Conservation (phyloP, 2,888 invertebrate genomes). For the Polietes domitor region DNA sequence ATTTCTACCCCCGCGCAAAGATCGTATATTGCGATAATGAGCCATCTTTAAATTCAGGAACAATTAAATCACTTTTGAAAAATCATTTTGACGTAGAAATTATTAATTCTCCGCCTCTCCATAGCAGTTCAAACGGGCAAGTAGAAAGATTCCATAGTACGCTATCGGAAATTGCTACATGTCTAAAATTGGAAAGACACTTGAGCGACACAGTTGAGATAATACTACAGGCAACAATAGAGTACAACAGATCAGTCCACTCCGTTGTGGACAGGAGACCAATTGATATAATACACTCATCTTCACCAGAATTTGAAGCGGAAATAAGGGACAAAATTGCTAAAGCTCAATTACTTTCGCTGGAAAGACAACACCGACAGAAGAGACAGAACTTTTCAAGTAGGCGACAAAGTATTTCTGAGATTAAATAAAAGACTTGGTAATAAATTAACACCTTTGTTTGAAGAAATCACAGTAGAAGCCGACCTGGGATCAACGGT, state of each 20-base stretch:
- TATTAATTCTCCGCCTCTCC: too few relatives aligned
- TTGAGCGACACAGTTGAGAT: slow-evolving; percentile 23
- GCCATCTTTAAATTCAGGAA: too few relatives aligned
- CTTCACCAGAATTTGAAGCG: neutral
- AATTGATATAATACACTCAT: slow-evolving; percentile 19
- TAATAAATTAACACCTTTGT: neutral
- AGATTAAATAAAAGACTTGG: slow-evolving; percentile 37
- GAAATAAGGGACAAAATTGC: slow-evolving; percentile 19
- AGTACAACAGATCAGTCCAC: slow-evolving; percentile 58
- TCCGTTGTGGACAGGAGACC: slow-evolving; percentile 46
- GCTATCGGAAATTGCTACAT: too few relatives aligned
- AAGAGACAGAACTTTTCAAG: slow-evolving; percentile 52
- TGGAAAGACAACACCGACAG: slow-evolving; percentile 46
- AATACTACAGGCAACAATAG: slow-evolving; percentile 43
- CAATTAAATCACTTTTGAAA: too few relatives aligned
- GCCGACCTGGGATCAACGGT: slow-evolving; percentile 33
- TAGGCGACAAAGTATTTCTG: slow-evolving; percentile 53
- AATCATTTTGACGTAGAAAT: too few relatives aligned
- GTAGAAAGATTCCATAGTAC: too few relatives aligned
- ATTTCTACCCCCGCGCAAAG: too few relatives aligned
- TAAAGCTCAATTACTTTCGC: slow-evolving; percentile 15
- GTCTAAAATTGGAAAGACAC: too few relatives aligned
- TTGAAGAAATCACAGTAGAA: slow-evolving; percentile 7
- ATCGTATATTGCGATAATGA: too few relatives aligned
- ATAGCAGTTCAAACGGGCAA: too few relatives aligned